phyloP scores from a whole-genome alignment of 1,140 invertebrate species.

The Temnothorax curvispinosus region DNA sequence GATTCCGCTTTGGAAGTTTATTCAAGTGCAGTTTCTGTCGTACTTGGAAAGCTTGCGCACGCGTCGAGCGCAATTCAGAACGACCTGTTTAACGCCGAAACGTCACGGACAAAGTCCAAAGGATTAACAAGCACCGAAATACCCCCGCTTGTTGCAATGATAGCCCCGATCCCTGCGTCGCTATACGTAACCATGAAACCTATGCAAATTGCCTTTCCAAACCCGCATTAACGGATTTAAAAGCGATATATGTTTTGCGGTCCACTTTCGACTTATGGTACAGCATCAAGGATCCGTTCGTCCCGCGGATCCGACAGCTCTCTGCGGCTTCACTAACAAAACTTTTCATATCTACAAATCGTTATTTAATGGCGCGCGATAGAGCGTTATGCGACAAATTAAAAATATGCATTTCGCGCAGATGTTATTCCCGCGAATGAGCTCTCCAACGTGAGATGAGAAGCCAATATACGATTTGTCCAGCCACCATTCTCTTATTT shows the following conservation, averaged over 20 bases:
- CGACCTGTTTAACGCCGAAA: slow-evolving; percentile 41
- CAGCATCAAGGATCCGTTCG: slow-evolving; percentile 43
- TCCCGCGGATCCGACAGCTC: slow-evolving; percentile 32
- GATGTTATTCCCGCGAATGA: background rate
- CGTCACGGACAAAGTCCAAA: slow-evolving; percentile 66
- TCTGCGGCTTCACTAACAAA: background rate
- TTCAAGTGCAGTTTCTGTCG: slow-evolving; percentile 55
- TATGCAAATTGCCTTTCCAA: slow-evolving; percentile 81
- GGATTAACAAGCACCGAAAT: slow-evolving; percentile 68
- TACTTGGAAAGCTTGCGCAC: background rate
- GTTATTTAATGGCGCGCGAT: background rate
- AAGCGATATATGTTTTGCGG: slow-evolving; percentile 81
- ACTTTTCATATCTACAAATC: background rate
- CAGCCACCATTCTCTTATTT: background rate
- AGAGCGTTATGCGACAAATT: background rate
- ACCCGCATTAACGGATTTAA: slow-evolving; percentile 84
- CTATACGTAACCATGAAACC: slow-evolving; percentile 73
- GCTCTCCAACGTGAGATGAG: background rate
- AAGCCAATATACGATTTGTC: background rate
- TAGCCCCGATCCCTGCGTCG: slow-evolving; percentile 40
- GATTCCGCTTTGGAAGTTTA: slow-evolving; percentile 43
- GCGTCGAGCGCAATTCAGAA: slow-evolving; percentile 15
- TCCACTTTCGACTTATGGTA: slow-evolving; percentile 65
- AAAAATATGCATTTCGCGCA: background rate
- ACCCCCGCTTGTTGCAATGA: slow-evolving; percentile 65